Evolutionary conservation across 1,140 invertebrate genomes (phyloP), one percentile per base, ranked within the genome.

Genomic region (Whitmania pigra): DNA sequence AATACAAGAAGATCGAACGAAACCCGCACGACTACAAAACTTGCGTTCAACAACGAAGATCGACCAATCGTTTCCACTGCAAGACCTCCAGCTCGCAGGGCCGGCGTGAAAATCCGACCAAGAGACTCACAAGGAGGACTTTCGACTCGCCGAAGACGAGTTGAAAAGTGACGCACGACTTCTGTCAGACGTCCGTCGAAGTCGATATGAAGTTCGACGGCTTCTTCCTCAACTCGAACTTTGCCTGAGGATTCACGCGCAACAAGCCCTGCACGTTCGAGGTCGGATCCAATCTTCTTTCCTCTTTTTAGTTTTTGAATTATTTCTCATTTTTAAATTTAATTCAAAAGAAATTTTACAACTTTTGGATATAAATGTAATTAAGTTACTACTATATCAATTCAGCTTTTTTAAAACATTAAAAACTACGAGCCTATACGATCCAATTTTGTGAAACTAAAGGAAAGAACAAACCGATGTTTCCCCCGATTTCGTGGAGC

Each of bases 221-320:
- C 29, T 63, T 63, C 57, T n/a, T 63, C 20, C 57, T 63, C 22
- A 63, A 13, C 11, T 31, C 29, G 29, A 63, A 63, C 22, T 20
- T 63, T 13, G 57, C 57, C 9, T 22, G 29, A 11, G 57, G 57
- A 63, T 63, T 63, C 22, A 63, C 57, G 7, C 29, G 57, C 9
- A 63, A 13, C 57, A 63, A 22, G 15, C 57, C 22, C 57, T 22
- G 29, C 29, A 63, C 0, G 11, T 25, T 25, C 6, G 57, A 22
- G 6, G 57, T 25, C 9, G 57, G 57, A 13, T 63, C 57, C 57
- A 63, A 15, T 63, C 57, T 13, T 13, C 57, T 3, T 20, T 63
- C 57, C 57, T 63, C 57, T 63, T 13, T 63, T 63, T 63, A 63
- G n/a, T n/a, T n/a, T n/a, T n/a, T n/a, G n/a, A n/a, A n/a, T n/a